Base-by-base conservation (phyloP, 2,888 invertebrate species). In the Tiliacea citrago region DNA sequence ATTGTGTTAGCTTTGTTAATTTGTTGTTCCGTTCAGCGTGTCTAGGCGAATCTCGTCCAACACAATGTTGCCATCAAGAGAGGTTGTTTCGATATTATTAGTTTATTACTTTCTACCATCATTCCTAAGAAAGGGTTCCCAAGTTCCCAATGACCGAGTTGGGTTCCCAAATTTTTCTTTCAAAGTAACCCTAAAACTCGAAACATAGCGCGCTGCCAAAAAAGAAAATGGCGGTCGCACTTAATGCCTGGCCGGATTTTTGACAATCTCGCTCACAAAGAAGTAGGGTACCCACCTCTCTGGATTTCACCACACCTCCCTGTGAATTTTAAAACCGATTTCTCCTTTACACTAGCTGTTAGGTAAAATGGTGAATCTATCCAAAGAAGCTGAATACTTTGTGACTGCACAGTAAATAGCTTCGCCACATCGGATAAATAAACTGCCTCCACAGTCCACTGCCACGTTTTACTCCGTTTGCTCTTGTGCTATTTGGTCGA, bases 341-440 rank as follows among this genome's bases (percentile, higher is more conserved):
- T n/a, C 16, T 39, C 9, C 4, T 0, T 42, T 29, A 29, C 24
- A n/a, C 8, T 39, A n/a, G 53, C 42, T 35, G 10, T n/a, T 55
- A 55, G 9, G 13, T 63, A 29, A 51, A 65, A 60, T 12, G 47
- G 21, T 10, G 53, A 65, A n/a, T 42, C 18, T n/a, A 47, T 73
- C 60, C 24, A 35, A 65, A 49, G 42, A 60, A 24, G 24, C 45
- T 72, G 13, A 47, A 57, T 53, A 45, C 71, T 82, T 70, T 71
- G 82, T 71, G 77, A 60, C 71, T 77, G 42, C 82, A 73, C 60
- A 9, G 73, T 65, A 70, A 79, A 78, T 57, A 73, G 5, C 42
- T 21, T 61, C 68, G 21, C 68, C 68, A 66, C 82, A 68, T 49
- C 60, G 68, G 39, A 58, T 71, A 83, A 71, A 74, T 68, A 82